Base-by-base conservation (phyloP, 2,888 invertebrate species). In the Strigamia transsilvanica region DNA sequence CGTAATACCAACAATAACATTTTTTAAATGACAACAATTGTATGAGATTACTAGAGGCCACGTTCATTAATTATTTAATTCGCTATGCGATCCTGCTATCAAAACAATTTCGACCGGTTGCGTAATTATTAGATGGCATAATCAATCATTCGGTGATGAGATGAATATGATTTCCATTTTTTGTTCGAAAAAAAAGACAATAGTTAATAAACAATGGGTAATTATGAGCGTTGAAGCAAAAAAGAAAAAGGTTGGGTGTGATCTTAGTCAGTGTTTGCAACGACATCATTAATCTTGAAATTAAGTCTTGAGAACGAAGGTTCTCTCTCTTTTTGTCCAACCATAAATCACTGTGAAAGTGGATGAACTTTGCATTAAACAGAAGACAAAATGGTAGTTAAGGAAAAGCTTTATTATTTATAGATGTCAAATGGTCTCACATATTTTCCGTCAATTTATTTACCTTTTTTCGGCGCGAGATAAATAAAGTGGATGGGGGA, bases 281-380 rank as follows among this genome's bases (percentile, higher is more conserved):
- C 73, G 73, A 73, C 32, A 73, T 73, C 73, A 73, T 73, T 73
- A 73, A 73, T 73, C 73, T 73, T 73, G 6, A 73, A 73, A 73
- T 73, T 73, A 73, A 73, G 73, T 73, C 32, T 32, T 73, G 10
- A 51, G 73, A 73, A 27, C 27, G 73, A 27, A 27, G 27, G 73
- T 23, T 73, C 73, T 32, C n/a, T 73, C 73, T 73, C n/a, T 27
- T 73, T 73, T 73, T 73, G 27, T 73, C 73, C 5, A 73, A 73
- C 3, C 12, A 73, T 73, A 73, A 73, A 73, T 73, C 73, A 73
- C 23, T 23, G 73, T 32, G 73, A 73, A 73, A 73, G 27, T 27
- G 32, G 73, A 73, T 73, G 73, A 73, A 73, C 73, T 73, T 32
- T 73, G 73, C 73, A 73, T 73, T 73, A 73, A 73, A 61, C 61